Evolutionary conservation across 30 jellyfish, hydroid and myxozoan genomes (phyloP), one percentile per base, ranked within the genome.

Genomic region (Clytia hemisphaerica): DNA sequence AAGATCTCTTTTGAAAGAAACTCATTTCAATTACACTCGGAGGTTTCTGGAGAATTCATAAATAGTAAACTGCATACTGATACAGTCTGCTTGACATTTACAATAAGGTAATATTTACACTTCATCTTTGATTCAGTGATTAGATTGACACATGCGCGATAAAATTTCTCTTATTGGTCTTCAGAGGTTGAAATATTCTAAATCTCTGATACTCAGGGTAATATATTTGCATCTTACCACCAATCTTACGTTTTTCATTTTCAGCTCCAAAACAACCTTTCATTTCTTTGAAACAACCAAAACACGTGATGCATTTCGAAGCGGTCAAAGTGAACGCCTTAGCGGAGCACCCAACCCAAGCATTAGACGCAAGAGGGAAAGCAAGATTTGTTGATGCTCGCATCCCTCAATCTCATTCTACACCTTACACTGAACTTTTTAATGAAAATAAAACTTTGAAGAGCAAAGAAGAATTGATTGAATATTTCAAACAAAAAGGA

Each of bases 321-420:
- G 60, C 57, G 35, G 68, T 88, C 44, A 71, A 58, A 51, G 74
- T 58, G 10, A 80, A 74, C 55, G 28, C 72, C 24, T 21, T 29
- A 19, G 15, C 75, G 4, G 80, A 71, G 12, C 27, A 14, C n/a
- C 78, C 75, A 37, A 36, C 31, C 12, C 97, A 80, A 35, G 92
- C 81, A 3, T 79, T 82, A 0, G 97, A 88, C 81, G 97, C 97
- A 0, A 79, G 97, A 69, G 78, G 85, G 50, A 75, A 55, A 21
- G 80, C 74, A 9, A 66, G 95, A 63, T 88, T 42, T 54, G 21
- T 53, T 14, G 97, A 95, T 74, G 97, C 95, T 18, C 97, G 81
- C 70, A 80, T 88, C 42, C 97, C 97, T 32, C 38, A 63, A 9
- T 66, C 97, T 28, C 31, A 36, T 29, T 71, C 68, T 26, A 59